Evolutionary conservation across 2,113 vertebrate genomes (phyloP), one percentile per base, ranked within the genome.

Genomic region (Lophius piscatorius): DNA sequence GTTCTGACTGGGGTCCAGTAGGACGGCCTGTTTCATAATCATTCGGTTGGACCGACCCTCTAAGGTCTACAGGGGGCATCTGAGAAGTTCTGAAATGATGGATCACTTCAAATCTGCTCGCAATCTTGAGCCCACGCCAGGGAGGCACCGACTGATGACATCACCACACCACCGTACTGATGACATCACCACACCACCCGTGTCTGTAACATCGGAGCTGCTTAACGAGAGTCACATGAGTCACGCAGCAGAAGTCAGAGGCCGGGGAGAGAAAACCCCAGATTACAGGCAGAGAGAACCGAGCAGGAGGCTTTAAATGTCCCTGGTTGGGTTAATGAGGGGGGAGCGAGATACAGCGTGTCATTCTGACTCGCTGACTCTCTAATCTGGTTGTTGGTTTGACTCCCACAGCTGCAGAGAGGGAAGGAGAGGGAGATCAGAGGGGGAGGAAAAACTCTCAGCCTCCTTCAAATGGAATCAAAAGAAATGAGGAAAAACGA

Each of bases 141-240:
- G n/a, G n/a, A n/a, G n/a, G n/a, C n/a, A n/a, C n/a, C n/a, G n/a
- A n/a, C n/a, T n/a, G n/a, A n/a, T n/a, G n/a, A n/a, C n/a, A n/a
- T n/a, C n/a, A n/a, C n/a, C n/a, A n/a, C n/a, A n/a, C n/a, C n/a
- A n/a, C n/a, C n/a, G n/a, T n/a, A n/a, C n/a, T 56, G 44, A 72
- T 70, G 74, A 76, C 71, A 73, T 78, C 61, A 73, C 11, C 9
- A 0, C 26, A 70, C 63, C 77, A 74, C 50, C 58, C 66, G 49
- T n/a, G 0, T 47, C 60, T 57, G 64, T 58, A 76, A 68, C 56
- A 71, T 64, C 17, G 23, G 28, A 0, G 10, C 35, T 0, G 17
- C 47, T 48, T 78, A 74, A 56, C 44, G 48, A 16, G 58, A 78
- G 67, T 78, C 70, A 75, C 63, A 75, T 76, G 73, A 68, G 62